phyloP scores from a whole-genome alignment of 2,797 vertebrate genomes.

The Trachops cirrhosus region DNA sequence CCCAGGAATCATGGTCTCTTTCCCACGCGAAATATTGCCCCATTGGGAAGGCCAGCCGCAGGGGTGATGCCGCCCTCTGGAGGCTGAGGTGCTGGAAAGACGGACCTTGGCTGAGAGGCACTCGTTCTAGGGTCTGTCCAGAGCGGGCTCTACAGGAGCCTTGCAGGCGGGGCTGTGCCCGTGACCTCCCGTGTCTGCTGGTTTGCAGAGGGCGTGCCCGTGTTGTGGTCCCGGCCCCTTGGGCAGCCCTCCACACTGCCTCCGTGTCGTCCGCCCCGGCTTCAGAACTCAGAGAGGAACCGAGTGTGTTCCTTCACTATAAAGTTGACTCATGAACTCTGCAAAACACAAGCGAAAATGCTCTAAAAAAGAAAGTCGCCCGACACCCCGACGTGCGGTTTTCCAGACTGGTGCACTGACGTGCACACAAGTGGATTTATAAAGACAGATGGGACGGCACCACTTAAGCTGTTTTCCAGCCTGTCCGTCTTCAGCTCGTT shows the following conservation, averaged over 20 bases:
- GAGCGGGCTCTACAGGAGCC: background rate
- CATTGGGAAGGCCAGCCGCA: background rate
- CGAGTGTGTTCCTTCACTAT: background rate
- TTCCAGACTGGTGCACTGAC: background rate
- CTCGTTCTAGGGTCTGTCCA: background rate
- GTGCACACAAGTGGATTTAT: background rate
- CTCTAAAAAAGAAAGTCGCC: background rate
- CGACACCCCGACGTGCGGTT: background rate
- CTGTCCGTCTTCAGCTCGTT: background rate
- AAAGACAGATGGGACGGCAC: background rate
- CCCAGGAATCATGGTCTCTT: background rate
- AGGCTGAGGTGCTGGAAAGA: background rate
- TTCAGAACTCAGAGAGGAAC: background rate
- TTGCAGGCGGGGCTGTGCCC: background rate
- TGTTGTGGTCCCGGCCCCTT: background rate
- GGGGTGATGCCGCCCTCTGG: too few species aligned
- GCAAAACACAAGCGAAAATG: background rate
- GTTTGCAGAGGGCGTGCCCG: background rate
- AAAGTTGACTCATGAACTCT: background rate
- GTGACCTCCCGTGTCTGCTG: background rate
- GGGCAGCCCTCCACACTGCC: too few species aligned
- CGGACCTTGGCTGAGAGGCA: background rate
- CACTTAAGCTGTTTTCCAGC: background rate
- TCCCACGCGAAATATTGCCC: fast-evolving
- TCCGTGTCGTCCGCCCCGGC: too few species aligned